Conservation (phyloP, 2,797 vertebrate genomes). For the Paratrypauchen microcephalus region DNA sequence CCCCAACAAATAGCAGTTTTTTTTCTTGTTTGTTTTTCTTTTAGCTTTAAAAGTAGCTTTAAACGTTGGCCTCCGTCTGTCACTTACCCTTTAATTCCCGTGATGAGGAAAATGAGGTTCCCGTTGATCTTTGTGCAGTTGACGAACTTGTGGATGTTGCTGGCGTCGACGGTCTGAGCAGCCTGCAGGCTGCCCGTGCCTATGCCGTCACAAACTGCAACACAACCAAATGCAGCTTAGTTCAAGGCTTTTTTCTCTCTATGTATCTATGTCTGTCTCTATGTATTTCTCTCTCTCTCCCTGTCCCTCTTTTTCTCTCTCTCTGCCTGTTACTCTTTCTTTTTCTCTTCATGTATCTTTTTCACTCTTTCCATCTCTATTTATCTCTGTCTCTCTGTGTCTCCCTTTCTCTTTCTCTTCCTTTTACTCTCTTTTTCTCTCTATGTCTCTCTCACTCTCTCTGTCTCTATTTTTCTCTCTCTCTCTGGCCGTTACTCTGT, state of each 20-base stretch:
- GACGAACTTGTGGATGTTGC: conserved; percentile 96
- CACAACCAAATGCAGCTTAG: not conserved
- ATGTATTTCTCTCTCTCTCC: not conserved
- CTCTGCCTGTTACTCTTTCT: conserved; percentile 26
- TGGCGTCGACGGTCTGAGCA: conserved; percentile 95
- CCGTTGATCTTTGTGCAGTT: conserved; percentile 99
- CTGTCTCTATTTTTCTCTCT: too few relatives aligned
- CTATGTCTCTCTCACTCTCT: too few relatives aligned
- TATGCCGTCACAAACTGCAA: conserved; percentile 92
- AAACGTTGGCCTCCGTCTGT: not conserved
- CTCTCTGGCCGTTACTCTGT: too few relatives aligned
- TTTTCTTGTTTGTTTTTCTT: not conserved
- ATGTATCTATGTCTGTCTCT: too few relatives aligned
- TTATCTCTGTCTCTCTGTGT: too few relatives aligned
- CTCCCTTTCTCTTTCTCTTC: too few relatives aligned
- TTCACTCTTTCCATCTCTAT: too few relatives aligned
- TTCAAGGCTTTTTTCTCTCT: not conserved
- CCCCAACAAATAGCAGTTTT: not conserved
- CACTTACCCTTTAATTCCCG: conserved; percentile 97
- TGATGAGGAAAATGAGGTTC: conserved; percentile 97
- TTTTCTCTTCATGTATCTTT: too few relatives aligned
- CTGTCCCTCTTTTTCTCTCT: not conserved
- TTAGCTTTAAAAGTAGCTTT: not conserved
- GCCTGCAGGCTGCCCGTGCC: conserved; percentile 90
- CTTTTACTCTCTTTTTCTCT: too few relatives aligned